A percentile compares a stretch with the other conserved stretches of the same genome.
Conservation (phyloP, 2,797 vertebrate genomes). For the Oreochromis grahami region DNA sequence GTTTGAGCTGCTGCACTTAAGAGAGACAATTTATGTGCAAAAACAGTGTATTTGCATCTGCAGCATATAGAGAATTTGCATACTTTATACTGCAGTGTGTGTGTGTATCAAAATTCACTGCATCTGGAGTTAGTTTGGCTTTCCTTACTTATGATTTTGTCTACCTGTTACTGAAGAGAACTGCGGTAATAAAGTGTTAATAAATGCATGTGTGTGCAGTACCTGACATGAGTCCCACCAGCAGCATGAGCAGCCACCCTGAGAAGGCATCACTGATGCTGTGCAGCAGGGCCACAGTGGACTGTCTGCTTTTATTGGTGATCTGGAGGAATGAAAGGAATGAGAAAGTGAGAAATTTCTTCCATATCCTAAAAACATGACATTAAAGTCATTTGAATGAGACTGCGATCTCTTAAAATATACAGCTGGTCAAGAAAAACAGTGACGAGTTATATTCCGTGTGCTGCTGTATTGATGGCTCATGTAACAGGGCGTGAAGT, state of each 20-base stretch:
- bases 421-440: neutral
- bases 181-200: neutral
- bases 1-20: neutral
- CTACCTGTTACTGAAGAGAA: neutral
- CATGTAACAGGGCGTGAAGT: neutral
- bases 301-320: constrained; percentile 88
- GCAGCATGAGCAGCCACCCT: constrained; percentile 94
- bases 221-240: constrained; percentile 94
- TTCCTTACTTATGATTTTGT: neutral
- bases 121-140: neutral
- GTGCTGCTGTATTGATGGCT: neutral
- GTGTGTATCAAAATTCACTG: neutral
- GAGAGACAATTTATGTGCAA: fast-evolving
- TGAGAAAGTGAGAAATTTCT: neutral
- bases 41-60: neutral
- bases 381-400: neutral
- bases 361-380: neutral
- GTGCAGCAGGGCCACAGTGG: constrained; percentile 82
- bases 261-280: constrained; percentile 93
- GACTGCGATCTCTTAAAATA: neutral
- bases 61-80: neutral
- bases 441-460: neutral
- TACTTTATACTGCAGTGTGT: neutral
- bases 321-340: constrained; percentile 73
- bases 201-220: neutral